Evolutionary conservation across 2,797 vertebrate genomes (phyloP).

Genomic region (Coregonus sp.): DNA sequence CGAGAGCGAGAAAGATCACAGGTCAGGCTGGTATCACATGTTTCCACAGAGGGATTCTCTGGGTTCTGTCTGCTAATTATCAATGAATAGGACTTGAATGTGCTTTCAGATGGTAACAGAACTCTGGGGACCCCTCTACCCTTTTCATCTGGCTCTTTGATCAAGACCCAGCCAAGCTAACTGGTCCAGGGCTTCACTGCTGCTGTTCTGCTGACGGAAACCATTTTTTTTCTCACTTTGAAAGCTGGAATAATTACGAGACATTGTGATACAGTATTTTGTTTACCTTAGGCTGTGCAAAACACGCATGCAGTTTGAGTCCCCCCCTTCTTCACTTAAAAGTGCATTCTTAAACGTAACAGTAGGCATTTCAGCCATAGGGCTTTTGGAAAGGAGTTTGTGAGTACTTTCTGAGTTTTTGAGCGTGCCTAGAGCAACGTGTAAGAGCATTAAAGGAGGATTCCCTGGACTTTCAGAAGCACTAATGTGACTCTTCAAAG

Average conservation of each 20-base stretch:
- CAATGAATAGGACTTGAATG: conserved; percentile 41
- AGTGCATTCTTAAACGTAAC: conserved; percentile 17
- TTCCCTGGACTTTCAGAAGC: conserved; percentile 3
- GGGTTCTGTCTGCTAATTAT: conserved; percentile 20
- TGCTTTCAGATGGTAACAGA: conserved; percentile 34
- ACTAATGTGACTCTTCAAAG: conserved; percentile 9
- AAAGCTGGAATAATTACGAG: conserved; percentile 15
- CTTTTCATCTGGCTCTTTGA: conserved; percentile 38
- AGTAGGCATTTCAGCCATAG: background rate
- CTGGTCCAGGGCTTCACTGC: conserved; percentile 6
- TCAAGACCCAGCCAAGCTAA: conserved; percentile 21
- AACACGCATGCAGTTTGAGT: conserved; percentile 1
- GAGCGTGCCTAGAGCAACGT: background rate
- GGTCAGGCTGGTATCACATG: conserved; percentile 16
- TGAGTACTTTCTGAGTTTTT: conserved; percentile 14
- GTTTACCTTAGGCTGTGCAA: conserved; percentile 14
- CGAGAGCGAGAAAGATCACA: conserved; percentile 6
- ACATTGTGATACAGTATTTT: conserved; percentile 10
- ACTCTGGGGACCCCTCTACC: conserved; percentile 25
- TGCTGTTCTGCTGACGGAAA: conserved; percentile 8
- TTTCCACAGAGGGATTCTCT: conserved; percentile 16
- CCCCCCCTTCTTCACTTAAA: conserved; percentile 26
- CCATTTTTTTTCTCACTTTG: conserved; percentile 23
- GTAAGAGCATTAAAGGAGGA: background rate
- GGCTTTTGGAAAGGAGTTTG: conserved; percentile 9